Evolutionary conservation across 1,140 invertebrate species (phyloP).

Genomic region (Brachystomella parvula): DNA sequence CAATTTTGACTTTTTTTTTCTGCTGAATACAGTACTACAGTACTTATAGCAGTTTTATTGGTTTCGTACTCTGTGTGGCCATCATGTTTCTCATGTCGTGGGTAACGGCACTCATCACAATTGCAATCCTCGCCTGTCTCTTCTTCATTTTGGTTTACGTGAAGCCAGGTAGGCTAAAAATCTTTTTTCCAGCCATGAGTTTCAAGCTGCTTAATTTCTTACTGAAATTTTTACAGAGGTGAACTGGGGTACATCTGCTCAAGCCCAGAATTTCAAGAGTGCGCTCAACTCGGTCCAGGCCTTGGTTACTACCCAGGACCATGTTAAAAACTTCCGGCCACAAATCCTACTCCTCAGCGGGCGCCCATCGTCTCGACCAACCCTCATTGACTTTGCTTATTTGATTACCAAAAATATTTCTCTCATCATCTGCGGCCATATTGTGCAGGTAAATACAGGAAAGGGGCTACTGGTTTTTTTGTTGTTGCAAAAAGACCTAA

Average conservation of each 20-base stretch:
- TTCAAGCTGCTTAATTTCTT: neutral
- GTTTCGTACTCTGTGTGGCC: slow-evolving; percentile 51
- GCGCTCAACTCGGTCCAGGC: slow-evolving; percentile 50
- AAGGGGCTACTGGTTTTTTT: neutral
- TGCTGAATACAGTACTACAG: slow-evolving; percentile 51
- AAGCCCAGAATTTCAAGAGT: slow-evolving; percentile 54
- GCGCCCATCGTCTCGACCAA: slow-evolving; percentile 47
- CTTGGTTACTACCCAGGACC: slow-evolving; percentile 50
- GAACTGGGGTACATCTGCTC: slow-evolving; percentile 56
- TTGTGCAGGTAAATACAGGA: slow-evolving; percentile 46
- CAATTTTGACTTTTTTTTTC: neutral
- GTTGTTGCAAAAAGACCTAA: no score
- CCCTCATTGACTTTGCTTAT: slow-evolving; percentile 53
- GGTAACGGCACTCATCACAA: slow-evolving; percentile 50
- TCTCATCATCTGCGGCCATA: slow-evolving; percentile 53
- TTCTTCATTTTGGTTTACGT: slow-evolving; percentile 48
- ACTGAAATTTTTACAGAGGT: slow-evolving; percentile 47
- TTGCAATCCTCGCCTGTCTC: slow-evolving; percentile 47
- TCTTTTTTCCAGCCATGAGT: neutral
- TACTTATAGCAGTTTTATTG: slow-evolving; percentile 49
- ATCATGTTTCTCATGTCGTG: slow-evolving; percentile 95
- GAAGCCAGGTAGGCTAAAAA: slow-evolving; percentile 31
- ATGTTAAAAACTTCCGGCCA: slow-evolving; percentile 56
- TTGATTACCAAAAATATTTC: slow-evolving; percentile 53
- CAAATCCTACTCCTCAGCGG: slow-evolving; percentile 54